These are phyloP conservation scores for Aphrophora alni DNA, from an alignment of 2,888 invertebrate species.

Conservation along the genomic window DNA sequence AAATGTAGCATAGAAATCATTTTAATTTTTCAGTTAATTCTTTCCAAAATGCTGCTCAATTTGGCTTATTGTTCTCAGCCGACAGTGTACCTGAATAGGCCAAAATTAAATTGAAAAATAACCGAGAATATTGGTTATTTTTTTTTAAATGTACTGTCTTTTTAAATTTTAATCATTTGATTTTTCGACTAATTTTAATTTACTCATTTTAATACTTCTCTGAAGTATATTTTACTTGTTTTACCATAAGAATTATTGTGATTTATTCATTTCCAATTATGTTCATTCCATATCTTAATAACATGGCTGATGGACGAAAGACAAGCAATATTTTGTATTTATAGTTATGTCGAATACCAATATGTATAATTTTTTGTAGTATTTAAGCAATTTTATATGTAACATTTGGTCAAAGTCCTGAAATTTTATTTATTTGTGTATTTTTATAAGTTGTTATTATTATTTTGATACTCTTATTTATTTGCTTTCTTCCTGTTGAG, in stretches of 20 bases:
- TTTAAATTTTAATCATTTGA: neutral
- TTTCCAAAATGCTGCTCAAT: neutral
- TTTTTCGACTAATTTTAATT: neutral
- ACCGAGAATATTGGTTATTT: neutral
- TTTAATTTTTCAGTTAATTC: neutral
- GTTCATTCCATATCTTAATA: neutral
- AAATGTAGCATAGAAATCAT: neutral
- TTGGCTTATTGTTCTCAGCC: neutral
- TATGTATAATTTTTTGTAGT: conserved; percentile 4
- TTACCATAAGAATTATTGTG: neutral
- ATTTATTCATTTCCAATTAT: neutral
- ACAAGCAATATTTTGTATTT: conserved; percentile 5
- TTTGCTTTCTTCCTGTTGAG: conserved; percentile 18
- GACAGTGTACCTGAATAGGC: neutral
- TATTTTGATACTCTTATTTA: conserved; percentile 40
- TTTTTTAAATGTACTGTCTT: neutral
- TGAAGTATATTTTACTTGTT: too few relatives aligned
- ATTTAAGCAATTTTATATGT: conserved; percentile 6
- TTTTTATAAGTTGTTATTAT: conserved; percentile 35
- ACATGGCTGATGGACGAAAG: neutral
- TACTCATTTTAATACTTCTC: neutral
- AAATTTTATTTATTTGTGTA: conserved; percentile 38
- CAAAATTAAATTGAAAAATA: too few relatives aligned
- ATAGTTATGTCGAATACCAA: neutral
- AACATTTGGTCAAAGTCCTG: conserved; percentile 26